Evolutionary conservation across 2,113 vertebrate species (phyloP), one percentile per base, ranked within the genome.

Genomic region (Pelusios castaneus): DNA sequence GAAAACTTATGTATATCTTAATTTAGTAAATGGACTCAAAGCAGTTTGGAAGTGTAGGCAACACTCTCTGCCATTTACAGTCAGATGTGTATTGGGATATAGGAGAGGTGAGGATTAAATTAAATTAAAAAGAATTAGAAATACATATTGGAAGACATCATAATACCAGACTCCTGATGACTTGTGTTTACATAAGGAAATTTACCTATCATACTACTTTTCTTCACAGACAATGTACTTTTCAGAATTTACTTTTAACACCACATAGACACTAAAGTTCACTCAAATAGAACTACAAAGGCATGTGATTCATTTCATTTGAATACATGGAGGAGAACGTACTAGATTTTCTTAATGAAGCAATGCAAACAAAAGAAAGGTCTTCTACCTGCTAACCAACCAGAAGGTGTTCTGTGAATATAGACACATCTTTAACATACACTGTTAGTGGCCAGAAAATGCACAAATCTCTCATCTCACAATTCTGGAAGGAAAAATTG

Each of bases 1-100:
- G 38, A 96, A 95, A 95, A 89, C 86, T 77, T 92, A 83, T 94
- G 93, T 97, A 49, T 97, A 93, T 95, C 94, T 96, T 97, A 97
- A 92, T 97, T 93, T 95, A 95, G 94, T 96, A 92, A 97, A 96
- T 96, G 95, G 94, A 80, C 92, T 94, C 90, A 89, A 82, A 93
- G 94, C 89, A 80, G 84, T 95, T 96, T 95, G 92, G 47, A 94
- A 97, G 92, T 94, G 95, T 92, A 97, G 96, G 95, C 94, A 93
- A 89, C 58, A 90, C 76, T 60, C 89, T 91, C 85, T 92, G 88
- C 85, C 89, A 93, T 95, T 93, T 91, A 55, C 92, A 95, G 91
- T 34, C 92, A 85, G 90, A 88, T 5, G 0, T 4, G 77, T 88
- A 88, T 94, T 94, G 93, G 94, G 79, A 95, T 90, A 94, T 93